phyloP scores from a whole-genome alignment of 2,888 invertebrate genomes.

The Diaperis boleti region DNA sequence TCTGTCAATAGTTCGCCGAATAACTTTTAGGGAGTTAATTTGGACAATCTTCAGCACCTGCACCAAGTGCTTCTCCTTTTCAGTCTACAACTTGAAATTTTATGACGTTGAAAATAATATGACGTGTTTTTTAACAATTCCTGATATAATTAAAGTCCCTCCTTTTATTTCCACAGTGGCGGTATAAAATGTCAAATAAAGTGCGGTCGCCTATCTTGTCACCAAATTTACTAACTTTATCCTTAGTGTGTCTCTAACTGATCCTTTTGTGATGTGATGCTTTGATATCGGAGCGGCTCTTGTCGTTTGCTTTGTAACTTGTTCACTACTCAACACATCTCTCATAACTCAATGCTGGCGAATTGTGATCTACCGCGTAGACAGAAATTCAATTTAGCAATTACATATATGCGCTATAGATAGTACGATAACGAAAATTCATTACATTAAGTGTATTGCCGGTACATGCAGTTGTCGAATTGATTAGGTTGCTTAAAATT shows the following conservation, averaged over 20 bases:
- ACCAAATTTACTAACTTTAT: slow-evolving; percentile 31
- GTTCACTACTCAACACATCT: slow-evolving; percentile 34
- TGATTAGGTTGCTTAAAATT: no score
- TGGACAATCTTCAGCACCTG: no score
- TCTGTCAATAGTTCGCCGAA: no score
- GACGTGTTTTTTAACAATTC: no score
- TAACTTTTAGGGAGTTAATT: no score
- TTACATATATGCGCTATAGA: no score
- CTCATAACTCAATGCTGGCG: slow-evolving; percentile 27
- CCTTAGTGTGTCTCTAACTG: slow-evolving; percentile 13
- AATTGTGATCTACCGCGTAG: slow-evolving; percentile 16
- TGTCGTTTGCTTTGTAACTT: slow-evolving; percentile 38
- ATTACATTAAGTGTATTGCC: background rate
- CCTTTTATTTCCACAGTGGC: no score
- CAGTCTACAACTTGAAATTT: no score
- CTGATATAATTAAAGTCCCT: no score
- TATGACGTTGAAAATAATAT: no score
- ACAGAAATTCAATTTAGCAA: slow-evolving; percentile 5
- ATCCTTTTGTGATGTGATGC: slow-evolving; percentile 30
- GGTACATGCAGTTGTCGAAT: no score
- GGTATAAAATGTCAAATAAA: slow-evolving; percentile 3
- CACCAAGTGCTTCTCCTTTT: no score
- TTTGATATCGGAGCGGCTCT: slow-evolving; percentile 37
- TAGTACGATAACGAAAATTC: background rate
- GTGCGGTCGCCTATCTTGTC: slow-evolving; percentile 11